Conservation (phyloP, 2,797 vertebrate species). For the Sarcoramphus papa region DNA sequence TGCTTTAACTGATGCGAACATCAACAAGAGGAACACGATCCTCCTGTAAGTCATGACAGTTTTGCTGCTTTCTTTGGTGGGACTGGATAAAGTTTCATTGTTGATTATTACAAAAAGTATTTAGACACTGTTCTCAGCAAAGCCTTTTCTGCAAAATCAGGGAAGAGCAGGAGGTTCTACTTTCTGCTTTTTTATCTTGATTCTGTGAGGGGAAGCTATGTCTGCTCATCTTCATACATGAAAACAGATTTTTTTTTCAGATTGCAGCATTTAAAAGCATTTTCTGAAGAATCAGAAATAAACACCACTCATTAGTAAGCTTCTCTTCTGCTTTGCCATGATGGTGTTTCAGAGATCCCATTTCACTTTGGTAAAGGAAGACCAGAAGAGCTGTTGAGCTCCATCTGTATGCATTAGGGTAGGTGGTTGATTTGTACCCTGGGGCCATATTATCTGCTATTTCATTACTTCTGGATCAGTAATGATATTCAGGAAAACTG, state of each 20-base stretch:
- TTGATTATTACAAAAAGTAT: neutral
- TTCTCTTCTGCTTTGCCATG: neutral
- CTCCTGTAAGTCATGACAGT: neutral
- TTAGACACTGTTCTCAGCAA: accelerated
- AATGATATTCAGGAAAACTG: conserved; percentile 68
- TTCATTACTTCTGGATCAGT: conserved; percentile 81
- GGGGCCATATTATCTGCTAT: conserved; percentile 64
- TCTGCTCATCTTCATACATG: neutral
- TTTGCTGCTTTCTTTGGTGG: neutral
- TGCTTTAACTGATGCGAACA: neutral
- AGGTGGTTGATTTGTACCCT: conserved; percentile 60
- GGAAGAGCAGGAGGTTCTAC: neutral
- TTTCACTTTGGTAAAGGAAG: conserved; percentile 25
- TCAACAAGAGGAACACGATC: neutral
- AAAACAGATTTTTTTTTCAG: neutral
- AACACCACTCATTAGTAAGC: neutral
- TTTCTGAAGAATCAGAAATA: neutral
- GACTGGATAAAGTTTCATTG: neutral
- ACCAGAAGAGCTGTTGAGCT: conserved; percentile 44
- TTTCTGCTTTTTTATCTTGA: neutral
- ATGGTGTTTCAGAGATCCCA: conserved; percentile 9
- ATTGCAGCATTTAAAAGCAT: neutral
- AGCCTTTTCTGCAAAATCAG: neutral
- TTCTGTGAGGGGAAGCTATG: neutral
- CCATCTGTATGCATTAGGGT: conserved; percentile 61